phyloP scores from a whole-genome alignment of 2,888 invertebrate species.

The Teinopalpus imperialis region DNA sequence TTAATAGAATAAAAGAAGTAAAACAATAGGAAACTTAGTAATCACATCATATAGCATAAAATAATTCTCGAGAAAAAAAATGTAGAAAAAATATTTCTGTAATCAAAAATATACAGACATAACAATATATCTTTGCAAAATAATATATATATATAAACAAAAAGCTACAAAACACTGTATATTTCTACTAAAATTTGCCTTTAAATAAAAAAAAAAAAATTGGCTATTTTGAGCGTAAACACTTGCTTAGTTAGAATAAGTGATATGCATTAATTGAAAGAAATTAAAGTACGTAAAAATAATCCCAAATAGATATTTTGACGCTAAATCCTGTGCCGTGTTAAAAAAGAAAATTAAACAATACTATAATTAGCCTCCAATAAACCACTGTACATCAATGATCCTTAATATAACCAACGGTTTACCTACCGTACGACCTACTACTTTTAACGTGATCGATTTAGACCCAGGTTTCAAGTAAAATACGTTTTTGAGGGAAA shows the following conservation, averaged over 20 bases:
- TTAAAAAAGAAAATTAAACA: conserved; percentile 22
- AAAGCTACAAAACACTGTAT: conserved; percentile 25
- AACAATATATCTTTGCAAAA: conserved; percentile 39
- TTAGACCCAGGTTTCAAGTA: not conserved
- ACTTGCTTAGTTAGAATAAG: conserved; percentile 30
- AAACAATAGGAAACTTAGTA: conserved; percentile 33
- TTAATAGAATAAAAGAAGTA: conserved; percentile 31
- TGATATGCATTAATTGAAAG: conserved; percentile 43
- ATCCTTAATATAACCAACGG: conserved; percentile 75
- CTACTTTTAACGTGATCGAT: not conserved
- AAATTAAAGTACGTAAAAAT: conserved; percentile 16
- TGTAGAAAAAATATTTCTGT: conserved; percentile 47
- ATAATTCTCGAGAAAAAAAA: conserved; percentile 29
- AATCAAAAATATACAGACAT: conserved; percentile 74
- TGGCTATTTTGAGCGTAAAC: conserved; percentile 55
- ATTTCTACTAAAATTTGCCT: conserved; percentile 27
- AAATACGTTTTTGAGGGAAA: not conserved
- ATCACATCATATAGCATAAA: conserved; percentile 29
- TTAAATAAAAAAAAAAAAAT: conserved; percentile 40
- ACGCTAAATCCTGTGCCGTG: conserved; percentile 21
- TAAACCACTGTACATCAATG: conserved; percentile 47
- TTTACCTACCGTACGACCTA: conserved; percentile 33
- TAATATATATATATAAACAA: conserved; percentile 32
- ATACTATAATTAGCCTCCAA: conserved; percentile 57
- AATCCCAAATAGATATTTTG: conserved; percentile 5